Evolutionary conservation across 2,113 vertebrate species (phyloP).

Genomic region (Pomatorhinus ruficollis): DNA sequence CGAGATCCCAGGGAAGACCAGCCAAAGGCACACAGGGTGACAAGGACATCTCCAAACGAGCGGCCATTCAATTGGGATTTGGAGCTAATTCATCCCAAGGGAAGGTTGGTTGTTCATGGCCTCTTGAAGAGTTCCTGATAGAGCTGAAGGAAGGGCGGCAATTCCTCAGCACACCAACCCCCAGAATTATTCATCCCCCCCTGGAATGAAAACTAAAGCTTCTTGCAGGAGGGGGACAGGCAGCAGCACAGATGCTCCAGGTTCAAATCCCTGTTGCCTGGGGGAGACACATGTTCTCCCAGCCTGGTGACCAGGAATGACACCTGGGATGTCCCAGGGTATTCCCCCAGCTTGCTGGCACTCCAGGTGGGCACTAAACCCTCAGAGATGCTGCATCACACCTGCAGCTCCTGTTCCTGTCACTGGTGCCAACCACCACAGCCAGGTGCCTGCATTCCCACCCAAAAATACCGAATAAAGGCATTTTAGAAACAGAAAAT

Average conservation of each 20-base stretch:
- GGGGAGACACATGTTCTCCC: not conserved
- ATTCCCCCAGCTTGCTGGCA: not conserved
- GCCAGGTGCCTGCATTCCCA: not conserved
- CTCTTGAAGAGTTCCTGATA: not conserved
- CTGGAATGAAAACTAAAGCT: not conserved
- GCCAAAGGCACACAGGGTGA: not conserved
- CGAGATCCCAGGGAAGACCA: not conserved
- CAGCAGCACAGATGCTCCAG: not conserved
- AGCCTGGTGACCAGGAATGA: not conserved
- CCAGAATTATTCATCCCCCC: not conserved
- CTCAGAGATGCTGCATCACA: too few relatives aligned
- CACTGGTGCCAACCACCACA: not conserved
- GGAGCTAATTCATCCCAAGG: slow-evolving; percentile 27
- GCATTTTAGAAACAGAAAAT: not conserved
- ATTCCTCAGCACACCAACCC: not conserved
- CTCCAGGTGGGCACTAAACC: not conserved
- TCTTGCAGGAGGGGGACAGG: not conserved
- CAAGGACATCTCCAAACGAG: not conserved
- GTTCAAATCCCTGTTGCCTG: not conserved
- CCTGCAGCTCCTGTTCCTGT: not conserved
- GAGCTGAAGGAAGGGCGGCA: not conserved
- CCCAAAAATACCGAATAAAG: not conserved
- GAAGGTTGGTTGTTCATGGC: not conserved
- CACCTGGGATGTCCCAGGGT: not conserved
- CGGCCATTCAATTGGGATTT: not conserved